Percentiles rank a stretch among this genome's conserved stretches.
These are phyloP conservation scores for Keiferia lycopersicella DNA, from an alignment of 2,888 invertebrate genomes.

Conservation along the genomic window DNA sequence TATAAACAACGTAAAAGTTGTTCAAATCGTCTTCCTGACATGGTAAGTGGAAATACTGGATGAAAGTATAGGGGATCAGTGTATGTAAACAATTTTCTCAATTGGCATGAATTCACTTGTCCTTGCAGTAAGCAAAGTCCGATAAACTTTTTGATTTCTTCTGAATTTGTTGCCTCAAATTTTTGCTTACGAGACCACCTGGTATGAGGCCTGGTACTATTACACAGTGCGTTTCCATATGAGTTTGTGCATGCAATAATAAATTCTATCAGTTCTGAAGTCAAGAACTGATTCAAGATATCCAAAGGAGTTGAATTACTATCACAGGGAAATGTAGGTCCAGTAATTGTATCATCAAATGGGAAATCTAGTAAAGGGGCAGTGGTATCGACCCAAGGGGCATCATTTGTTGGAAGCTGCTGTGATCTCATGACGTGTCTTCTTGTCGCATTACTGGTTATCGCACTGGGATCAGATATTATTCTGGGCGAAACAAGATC, in stretches of 20 bases:
- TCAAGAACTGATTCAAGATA: background rate
- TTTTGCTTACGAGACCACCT: slow-evolving; percentile 2
- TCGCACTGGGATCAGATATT: background rate
- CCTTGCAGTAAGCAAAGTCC: slow-evolving; percentile 10
- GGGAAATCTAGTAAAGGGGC: background rate
- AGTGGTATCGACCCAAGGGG: background rate
- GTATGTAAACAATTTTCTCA: slow-evolving; percentile 15
- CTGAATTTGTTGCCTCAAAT: slow-evolving; percentile 2
- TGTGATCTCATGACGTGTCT: background rate
- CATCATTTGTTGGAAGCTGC: background rate
- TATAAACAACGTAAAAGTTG: slow-evolving; percentile 35
- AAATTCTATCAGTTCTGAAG: background rate
- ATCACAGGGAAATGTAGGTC: background rate
- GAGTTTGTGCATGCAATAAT: slow-evolving; percentile 2
- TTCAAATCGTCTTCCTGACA: slow-evolving; percentile 34
- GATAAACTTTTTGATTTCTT: slow-evolving; percentile 7
- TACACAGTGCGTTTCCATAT: slow-evolving; percentile 18
- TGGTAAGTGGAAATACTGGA: slow-evolving; percentile 34
- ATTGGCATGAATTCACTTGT: background rate
- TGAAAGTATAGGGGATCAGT: slow-evolving; percentile 28
- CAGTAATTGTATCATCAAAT: background rate
- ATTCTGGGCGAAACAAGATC: background rate
- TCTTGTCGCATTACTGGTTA: background rate
- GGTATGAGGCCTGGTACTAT: slow-evolving; percentile 15
- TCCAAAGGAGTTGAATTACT: background rate